Evolutionary conservation across 2,888 invertebrate genomes (phyloP), one percentile per base, ranked within the genome.

Genomic region (Leucophenga maculata): DNA sequence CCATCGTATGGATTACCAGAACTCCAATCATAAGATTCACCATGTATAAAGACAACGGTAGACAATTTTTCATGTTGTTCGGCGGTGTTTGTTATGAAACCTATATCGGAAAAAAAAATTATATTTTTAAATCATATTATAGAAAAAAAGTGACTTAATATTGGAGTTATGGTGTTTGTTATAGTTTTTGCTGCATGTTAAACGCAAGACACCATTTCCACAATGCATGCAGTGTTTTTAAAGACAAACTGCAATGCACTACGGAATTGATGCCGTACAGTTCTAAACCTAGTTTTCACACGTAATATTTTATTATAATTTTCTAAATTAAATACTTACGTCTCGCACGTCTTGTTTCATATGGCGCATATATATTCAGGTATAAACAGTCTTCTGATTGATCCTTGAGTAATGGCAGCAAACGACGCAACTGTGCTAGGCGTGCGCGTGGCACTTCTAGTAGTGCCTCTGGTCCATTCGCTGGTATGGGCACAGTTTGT

Each of bases 301-400:
- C 26, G 4, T 26, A 26, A 26, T 26, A 26, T n/a, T n/a, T n/a
- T n/a, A n/a, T n/a, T n/a, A 22, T 26, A 52, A 22, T 57, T 26
- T n/a, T 2, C 13, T 54, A 59, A 52, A 69, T 60, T 64, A 22
- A 26, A 26, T 64, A 83, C 86, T 84, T 79, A 86, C 86, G 80
- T 73, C 76, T 78, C 65, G 73, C 69, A 65, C 79, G 75, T 54
- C 78, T 80, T 74, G 75, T 77, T 71, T 81, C 94, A 92, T 80
- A 81, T 75, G 98, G 98, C 76, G 97, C 96, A 90, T 97, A 99
- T 79, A 99, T 92, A 90, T 99, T 99, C 87, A 99, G 93, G 89
- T 97, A 97, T 82, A 99, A 93, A 89, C 99, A 99, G 91, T 99
- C 98, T 90, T 99, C 99, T 89, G 95, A 96, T 90, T 98, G 97